Percentiles rank a stretch among this genome's conserved stretches.
Conservation (phyloP, 2,888 invertebrate genomes). For the Sesia apiformis region DNA sequence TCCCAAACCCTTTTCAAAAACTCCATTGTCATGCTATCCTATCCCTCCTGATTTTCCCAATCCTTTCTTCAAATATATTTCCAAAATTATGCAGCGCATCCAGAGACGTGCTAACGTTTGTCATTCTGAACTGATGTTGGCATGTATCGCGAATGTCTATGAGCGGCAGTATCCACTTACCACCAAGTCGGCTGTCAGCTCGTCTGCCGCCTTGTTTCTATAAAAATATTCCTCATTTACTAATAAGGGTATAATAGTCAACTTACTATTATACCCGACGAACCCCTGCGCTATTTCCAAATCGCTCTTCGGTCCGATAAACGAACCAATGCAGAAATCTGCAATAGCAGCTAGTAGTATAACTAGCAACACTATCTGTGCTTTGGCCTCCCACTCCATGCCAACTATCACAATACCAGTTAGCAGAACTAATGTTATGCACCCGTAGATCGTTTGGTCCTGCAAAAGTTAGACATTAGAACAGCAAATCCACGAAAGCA, state of each 20-base stretch:
- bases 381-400: slow-evolving; percentile 98
- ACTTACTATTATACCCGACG: slow-evolving; percentile 89
- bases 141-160: too few species aligned
- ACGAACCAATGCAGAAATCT: slow-evolving; percentile 91
- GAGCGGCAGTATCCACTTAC: slow-evolving; percentile 80
- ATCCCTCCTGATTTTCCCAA: too few species aligned
- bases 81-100: too few species aligned
- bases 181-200: slow-evolving; percentile 83
- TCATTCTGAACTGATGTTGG: too few species aligned
- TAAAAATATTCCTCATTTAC: slow-evolving; percentile 79
- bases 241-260: background rate
- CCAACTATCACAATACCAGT: slow-evolving; percentile 94
- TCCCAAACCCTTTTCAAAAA: too few species aligned
- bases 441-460: slow-evolving; percentile 89
- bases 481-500: too few species aligned
- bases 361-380: slow-evolving; percentile 88
- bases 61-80: too few species aligned
- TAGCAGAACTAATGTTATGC: slow-evolving; percentile 86
- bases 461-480: slow-evolving; percentile 22
- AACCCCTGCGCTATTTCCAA: slow-evolving; percentile 85
- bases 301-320: slow-evolving; percentile 86
- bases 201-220: slow-evolving; percentile 94
- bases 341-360: slow-evolving; percentile 89
- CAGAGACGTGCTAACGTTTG: too few species aligned
- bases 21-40: too few species aligned